Evolutionary conservation across 2,888 invertebrate genomes (phyloP).

Genomic region (Aporophyla lueneburgensis): DNA sequence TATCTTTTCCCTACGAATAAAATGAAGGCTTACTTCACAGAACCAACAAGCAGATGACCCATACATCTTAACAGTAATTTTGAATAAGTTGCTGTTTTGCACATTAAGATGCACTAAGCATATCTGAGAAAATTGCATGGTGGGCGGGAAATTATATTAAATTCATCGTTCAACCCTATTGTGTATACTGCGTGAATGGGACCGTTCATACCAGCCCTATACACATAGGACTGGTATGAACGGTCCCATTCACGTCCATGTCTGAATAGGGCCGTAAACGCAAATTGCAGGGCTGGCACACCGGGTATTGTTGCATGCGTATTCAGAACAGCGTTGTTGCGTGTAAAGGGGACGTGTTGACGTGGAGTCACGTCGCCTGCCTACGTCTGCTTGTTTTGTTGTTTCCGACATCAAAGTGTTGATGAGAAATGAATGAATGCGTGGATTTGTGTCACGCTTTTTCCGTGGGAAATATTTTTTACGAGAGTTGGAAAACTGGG

Average conservation of each 20-base stretch:
- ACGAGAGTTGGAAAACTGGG: conserved; percentile 23
- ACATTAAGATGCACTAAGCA: conserved; percentile 41
- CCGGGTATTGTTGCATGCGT: conserved; percentile 59
- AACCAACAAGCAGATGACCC: conserved; percentile 15
- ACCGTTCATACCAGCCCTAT: no score
- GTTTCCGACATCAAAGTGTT: conserved; percentile 54
- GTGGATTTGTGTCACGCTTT: conserved; percentile 46
- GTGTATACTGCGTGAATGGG: no score
- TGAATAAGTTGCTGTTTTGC: conserved; percentile 40
- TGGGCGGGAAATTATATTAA: conserved; percentile 74
- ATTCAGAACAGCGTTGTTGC: conserved; percentile 54
- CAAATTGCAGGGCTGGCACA: conserved; percentile 77
- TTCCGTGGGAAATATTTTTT: conserved; percentile 42
- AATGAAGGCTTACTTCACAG: conserved; percentile 30
- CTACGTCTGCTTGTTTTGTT: conserved; percentile 50
- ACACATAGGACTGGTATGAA: no score
- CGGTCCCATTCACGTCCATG: conserved; percentile 76
- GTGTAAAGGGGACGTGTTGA: conserved; percentile 54
- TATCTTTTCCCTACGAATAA: conserved; percentile 28
- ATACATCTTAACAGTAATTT: conserved; percentile 40
- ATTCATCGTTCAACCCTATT: conserved; percentile 73
- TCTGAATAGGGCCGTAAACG: conserved; percentile 77
- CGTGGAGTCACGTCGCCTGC: conserved; percentile 44
- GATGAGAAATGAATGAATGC: conserved; percentile 54
- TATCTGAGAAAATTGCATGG: conserved; percentile 69